These are phyloP conservation scores for Triops cancriformis DNA, from an alignment of 1,140 invertebrate genomes.

Conservation along the genomic window DNA sequence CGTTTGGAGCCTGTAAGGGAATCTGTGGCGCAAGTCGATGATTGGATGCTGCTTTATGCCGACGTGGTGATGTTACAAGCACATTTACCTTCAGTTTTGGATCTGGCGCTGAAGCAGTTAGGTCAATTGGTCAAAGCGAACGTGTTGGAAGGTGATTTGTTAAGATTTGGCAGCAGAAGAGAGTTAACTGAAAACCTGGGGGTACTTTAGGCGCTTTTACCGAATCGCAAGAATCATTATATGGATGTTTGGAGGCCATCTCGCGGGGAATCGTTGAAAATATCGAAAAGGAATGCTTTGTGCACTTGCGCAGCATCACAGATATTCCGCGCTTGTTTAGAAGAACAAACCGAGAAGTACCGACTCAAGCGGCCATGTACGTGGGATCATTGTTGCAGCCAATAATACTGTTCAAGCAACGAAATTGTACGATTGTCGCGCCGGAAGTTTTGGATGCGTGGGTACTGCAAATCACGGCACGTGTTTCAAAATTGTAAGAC, in stretches of 20 bases:
- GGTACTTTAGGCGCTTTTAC: constrained; percentile 26
- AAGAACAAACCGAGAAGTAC: constrained; percentile 80
- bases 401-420: constrained; percentile 50
- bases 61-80: constrained; percentile 42
- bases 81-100: constrained; percentile 42
- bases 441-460: not conserved
- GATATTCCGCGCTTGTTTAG: constrained; percentile 87
- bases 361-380: constrained; percentile 67
- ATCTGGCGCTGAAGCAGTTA: constrained; percentile 35
- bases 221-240: constrained; percentile 27
- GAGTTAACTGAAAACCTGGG: not conserved
- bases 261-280: constrained; percentile 28
- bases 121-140: not conserved
- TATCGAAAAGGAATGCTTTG: constrained; percentile 32
- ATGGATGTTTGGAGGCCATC: constrained; percentile 29
- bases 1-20: not conserved
- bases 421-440: not conserved
- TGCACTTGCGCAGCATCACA: constrained; percentile 52
- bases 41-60: constrained; percentile 40
- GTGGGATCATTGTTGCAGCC: constrained; percentile 57
- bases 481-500: not conserved
- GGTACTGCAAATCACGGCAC: not conserved
- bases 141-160: not conserved
- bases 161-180: constrained; percentile 37
- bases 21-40: not conserved